Evolutionary conservation across 2,888 invertebrate species (phyloP), one percentile per base, ranked within the genome.

Genomic region (Molanna angustata): DNA sequence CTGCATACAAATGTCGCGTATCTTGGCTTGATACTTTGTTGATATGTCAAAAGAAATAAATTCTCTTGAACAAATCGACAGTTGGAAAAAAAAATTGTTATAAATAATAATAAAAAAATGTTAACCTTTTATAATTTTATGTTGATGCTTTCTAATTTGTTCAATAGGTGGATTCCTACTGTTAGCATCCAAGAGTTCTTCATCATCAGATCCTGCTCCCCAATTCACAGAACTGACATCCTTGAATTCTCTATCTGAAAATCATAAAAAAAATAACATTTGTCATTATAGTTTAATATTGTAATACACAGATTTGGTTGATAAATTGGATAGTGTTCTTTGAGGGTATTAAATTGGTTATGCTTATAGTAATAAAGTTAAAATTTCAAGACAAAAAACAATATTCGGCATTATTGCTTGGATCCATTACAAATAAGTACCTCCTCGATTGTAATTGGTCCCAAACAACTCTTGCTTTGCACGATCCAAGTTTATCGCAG

Each of bases 161-260:
- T 54, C 31, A 37, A 51, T 47, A 6, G 45, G 17, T n/a, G 33
- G 39, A 13, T 49, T 45, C 16, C 47, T 21, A 13, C 40, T 32
- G 3, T 46, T 47, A 2, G 44, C n/a, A 21, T 27, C 56, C 9
- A 59, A 1, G 13, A 59, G 41, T 43, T 59, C 56, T 47, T 59
- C 59, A 52, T 58, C 58, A 37, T 59, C 59, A 13, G 59, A 59
- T 6, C 50, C 59, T 9, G 54, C 48, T 4, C 59, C 56, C 59
- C 59, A 59, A 42, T 52, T 48, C 2, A 51, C 59, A 16, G 59
- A 42, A 9, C 32, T 49, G 11, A 54, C 45, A 16, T 46, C 40
- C 20, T 42, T 49, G n/a, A 37, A 17, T 16, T 27, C 22, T 21
- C 54, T 13, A 27, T 27, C 53, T 53, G 39, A 39, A 39, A 39